Evolutionary conservation across 1,140 invertebrate species (phyloP), one percentile per base, ranked within the genome.

Genomic region (Coenobita brevimanus): DNA sequence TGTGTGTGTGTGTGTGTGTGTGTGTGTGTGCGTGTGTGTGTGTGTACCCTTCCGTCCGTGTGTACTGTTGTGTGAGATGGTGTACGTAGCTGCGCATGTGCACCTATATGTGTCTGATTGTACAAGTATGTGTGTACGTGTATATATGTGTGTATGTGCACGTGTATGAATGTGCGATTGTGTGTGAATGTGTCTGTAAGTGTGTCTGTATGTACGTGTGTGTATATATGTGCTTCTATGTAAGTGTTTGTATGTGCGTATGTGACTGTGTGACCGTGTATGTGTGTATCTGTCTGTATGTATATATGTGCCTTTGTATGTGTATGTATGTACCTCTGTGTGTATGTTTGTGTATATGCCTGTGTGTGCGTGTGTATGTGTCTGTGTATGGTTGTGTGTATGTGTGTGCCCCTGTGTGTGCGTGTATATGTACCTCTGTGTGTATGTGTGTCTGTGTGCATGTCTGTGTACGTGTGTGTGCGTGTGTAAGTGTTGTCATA

Each of bases 1-100:
- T 67, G 64, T 67, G 64, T 67, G 64, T 67, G 64, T 67, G 1
- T 67, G 64, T 67, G 64, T 67, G 64, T 67, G 64, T 2, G 0
- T 67, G 62, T 67, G 62, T 67, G n/a, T 67, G n/a, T 67, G 62
- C n/a, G 62, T 67, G 62, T 67, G 62, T 67, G 62, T 67, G 62
- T 67, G 62, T 67, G 62, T 67, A n/a, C n/a, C 8, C n/a, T 8
- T 67, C 6, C n/a, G 62, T 67, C 6, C n/a, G 62, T 67, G 62
- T 67, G 62, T 67, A 24, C 8, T 4, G 6, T 4, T 24, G 30
- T 75, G 21, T 2, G 38, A 36, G 38, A 6, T 4, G 21, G 38
- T 33, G 38, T 75, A 15, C 15, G 4, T 36, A 38, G 6, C 10
- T 41, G 13, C 27, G 24, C 50, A 21, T 78, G 15, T 78, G 1